Base-by-base conservation (phyloP, 2,113 vertebrate species). In the Tinamus guttatus region DNA sequence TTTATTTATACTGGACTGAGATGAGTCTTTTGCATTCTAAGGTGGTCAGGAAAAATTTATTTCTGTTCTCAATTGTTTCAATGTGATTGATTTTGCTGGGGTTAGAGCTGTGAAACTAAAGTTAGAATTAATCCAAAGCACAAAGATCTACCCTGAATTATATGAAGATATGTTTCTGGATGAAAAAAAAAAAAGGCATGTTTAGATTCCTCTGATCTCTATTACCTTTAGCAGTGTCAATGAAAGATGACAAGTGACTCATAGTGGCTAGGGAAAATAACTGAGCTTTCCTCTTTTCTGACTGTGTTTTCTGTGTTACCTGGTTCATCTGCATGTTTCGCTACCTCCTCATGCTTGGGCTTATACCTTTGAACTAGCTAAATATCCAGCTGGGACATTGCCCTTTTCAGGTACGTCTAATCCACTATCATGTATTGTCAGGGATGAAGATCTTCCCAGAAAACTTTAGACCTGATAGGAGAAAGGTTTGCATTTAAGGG, bases 211-310 rank as follows among this genome's bases (percentile, higher is more conserved):
- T 89, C 56, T 81, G 58, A 36, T 73, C 13, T 41, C 34, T 24
- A 15, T 51, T 75, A 11, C 13, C 12, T 78, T 7, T 19, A 56
- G 2, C 24, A 8, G 9, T n/a, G 5, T 20, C 30, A 0, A 0
- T 38, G 25, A n/a, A 15, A 93, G 16, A 36, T 52, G 59, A 54
- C 24, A 63, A 69, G 36, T n/a, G 63, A 43, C 36, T 86, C n/a
- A 20, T 3, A 9, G 43, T 25, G 13, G 16, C 67, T 38, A 30
- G 7, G 17, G 36, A 51, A 69, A 60, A 49, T 11, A 80, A 16
- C 8, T 7, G 7, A 64, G 1, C 20, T 92, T 83, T 71, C 13
- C 19, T 14, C 30, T 27, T 88, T 90, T 82, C 36, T 81, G 25
- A 43, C 56, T 34, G 8, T 54, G n/a, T 14, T 82, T 51, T 21